Percentiles rank a stretch among this genome's conserved stretches.
Conservation (phyloP, 2,888 invertebrate genomes). For the Tenthredo distinguenda region DNA sequence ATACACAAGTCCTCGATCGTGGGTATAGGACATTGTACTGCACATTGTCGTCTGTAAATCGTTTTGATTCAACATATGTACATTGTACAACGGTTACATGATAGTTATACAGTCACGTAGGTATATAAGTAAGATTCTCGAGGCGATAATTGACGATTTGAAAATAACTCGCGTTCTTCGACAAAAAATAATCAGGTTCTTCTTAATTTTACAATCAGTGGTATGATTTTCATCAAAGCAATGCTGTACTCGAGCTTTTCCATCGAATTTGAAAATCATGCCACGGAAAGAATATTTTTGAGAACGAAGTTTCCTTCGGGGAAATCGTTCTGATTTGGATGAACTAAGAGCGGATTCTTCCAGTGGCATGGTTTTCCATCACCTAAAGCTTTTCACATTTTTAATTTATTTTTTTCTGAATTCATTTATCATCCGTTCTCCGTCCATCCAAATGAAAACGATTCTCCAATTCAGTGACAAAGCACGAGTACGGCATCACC, state of each 20-base stretch:
- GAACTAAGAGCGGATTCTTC: too few relatives aligned
- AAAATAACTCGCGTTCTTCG: background rate
- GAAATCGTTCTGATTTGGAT: too few relatives aligned
- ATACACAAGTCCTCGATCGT: slow-evolving; percentile 31
- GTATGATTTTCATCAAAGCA: too few relatives aligned
- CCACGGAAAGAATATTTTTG: too few relatives aligned
- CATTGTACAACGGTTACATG: background rate
- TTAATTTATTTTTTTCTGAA: too few relatives aligned
- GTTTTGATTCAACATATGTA: slow-evolving; percentile 26
- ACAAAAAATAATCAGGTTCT: background rate
- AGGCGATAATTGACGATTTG: background rate
- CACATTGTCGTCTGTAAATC: slow-evolving; percentile 29
- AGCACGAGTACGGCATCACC: background rate
- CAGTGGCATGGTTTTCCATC: too few relatives aligned
- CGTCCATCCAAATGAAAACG: too few relatives aligned
- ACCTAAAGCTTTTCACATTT: too few relatives aligned
- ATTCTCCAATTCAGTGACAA: background rate
- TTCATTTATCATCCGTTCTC: too few relatives aligned
- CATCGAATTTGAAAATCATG: too few relatives aligned
- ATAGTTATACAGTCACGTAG: background rate
- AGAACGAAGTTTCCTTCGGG: too few relatives aligned
- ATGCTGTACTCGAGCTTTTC: too few relatives aligned
- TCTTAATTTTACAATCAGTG: background rate
- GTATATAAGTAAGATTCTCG: background rate
- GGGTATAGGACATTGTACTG: slow-evolving; percentile 1